Evolutionary conservation across 2,113 vertebrate genomes (phyloP), one percentile per base, ranked within the genome.

Genomic region (Brachirus orientalis): DNA sequence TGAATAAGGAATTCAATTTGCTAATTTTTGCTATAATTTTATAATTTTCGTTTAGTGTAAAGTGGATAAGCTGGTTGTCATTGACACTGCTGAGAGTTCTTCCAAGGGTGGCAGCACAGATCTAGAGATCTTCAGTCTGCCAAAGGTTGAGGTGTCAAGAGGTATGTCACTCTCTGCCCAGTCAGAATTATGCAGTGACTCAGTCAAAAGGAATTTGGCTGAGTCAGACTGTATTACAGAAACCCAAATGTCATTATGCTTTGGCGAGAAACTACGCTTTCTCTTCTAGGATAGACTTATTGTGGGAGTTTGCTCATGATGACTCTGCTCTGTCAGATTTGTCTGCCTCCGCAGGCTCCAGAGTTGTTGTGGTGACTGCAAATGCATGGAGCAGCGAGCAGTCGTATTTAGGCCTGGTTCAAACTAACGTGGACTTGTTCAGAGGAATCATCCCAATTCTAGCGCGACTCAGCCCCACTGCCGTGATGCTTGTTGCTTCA

Each of bases 401-500:
- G 86, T 96, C 96, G 0, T 99, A 98, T 0, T 84, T 94, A 0
- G 91, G 93, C 17, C 95, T 96, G 45, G 90, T 99, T 17, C 97
- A 99, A 83, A 95, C 92, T 51, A 99, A 99, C 0, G 98, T 97
- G 63, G 94, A 99, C 63, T 78, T 98, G 78, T 97, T 95, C 84
- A 90, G 94, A 78, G 85, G 91, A 22, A 90, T 98, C 41, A 90
- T 99, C 59, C 95, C 96, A 12, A 84, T 72, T 40, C 69, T 98
- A 70, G 91, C 93, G 0, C 93, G 85, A 53, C 91, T 95, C 70
- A 96, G 94, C 83, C 96, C 94, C 17, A 82, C 87, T 0, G 75
- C 93, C 1, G 82, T 98, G 55, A 77, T 98, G 64, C 86, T 99
- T 0, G 90, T 98, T 8, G 95, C 96, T 10, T 99, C 97, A 58